Conservation (phyloP, 2,113 vertebrate genomes). For the Thymallus thymallus region DNA sequence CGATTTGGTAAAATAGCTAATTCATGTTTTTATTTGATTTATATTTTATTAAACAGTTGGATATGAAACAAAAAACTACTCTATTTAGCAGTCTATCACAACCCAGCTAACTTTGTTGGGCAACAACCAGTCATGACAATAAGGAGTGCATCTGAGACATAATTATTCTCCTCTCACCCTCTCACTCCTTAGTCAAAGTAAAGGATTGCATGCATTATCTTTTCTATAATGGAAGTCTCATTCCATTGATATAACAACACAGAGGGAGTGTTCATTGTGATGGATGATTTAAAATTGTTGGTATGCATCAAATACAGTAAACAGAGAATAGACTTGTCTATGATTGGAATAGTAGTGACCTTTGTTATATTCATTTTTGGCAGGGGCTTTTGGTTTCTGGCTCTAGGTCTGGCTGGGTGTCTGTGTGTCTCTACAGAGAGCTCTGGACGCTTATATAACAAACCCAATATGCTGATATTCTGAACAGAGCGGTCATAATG, state of each 20-base stretch:
- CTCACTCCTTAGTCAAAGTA: constrained; percentile 35
- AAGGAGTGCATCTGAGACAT: constrained; percentile 41
- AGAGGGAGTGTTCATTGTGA: constrained; percentile 22
- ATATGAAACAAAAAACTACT: no score
- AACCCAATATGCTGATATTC: not conserved
- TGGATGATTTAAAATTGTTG: constrained; percentile 20
- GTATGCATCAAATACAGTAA: constrained; percentile 50
- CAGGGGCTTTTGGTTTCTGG: constrained; percentile 41
- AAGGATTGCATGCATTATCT: constrained; percentile 43
- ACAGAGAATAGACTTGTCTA: constrained; percentile 47
- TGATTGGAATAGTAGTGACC: no score
- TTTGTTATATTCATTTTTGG: constrained; percentile 73
- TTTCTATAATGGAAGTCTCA: constrained; percentile 30
- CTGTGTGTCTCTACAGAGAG: not conserved
- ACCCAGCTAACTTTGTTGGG: not conserved
- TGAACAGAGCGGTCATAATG: constrained; percentile 38
- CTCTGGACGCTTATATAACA: no score
- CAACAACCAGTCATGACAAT: not conserved
- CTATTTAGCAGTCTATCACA: not conserved
- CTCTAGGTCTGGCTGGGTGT: constrained; percentile 11
- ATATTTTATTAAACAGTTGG: no score
- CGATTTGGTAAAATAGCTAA: no score
- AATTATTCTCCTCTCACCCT: constrained; percentile 18
- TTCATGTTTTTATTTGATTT: no score
- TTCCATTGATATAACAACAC: constrained; percentile 24